Base-by-base conservation (phyloP, 2,113 vertebrate species). In the Malurus cyaneus region DNA sequence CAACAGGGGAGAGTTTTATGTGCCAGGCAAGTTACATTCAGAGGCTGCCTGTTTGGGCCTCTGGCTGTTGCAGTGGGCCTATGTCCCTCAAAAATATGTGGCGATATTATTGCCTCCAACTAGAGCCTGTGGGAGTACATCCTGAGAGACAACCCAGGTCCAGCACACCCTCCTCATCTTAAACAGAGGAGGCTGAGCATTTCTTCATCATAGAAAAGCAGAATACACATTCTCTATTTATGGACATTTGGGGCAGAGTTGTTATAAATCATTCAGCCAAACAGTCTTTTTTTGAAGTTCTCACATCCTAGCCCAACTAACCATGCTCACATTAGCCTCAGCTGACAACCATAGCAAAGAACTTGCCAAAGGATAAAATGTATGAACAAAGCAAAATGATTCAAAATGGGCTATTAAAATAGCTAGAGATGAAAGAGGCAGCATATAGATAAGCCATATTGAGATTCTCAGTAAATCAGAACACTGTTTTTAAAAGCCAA, bases 311-410 rank as follows among this genome's bases (percentile, higher is more conserved):
- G 69, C 67, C 87, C 89, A 86, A 80, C 89, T 73, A 83, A 80
- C 62, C n/a, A 2, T 49, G 73, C 31, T 84, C 78, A 8, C n/a
- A 57, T 78, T 80, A 93, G 64, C 87, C 86, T 89, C 64, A 65
- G 69, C 26, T 91, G 92, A 96, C 69, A 95, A 74, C 59, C 73
- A 49, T 54, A 70, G 85, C 73, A 86, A 66, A 81, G 73, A 84
- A 81, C 65, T 52, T 32, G 56, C 59, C 80, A 66, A 91, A 80
- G 94, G 81, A 91, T 93, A 96, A 91, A 90, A 94, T 94, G 95
- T 95, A 89, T 93, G 85, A 96, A 95, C 88, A 57, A 70, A 93
- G 84, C 90, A 89, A 87, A 94, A 89, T 91, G 42, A 93, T 95
- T 94, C 88, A 94, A 91, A 93, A 95, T 60, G 60, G 54, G 52